These are phyloP conservation scores for Oasisia sp. DNA, from an alignment of 2,888 invertebrate species.

Conservation along the genomic window DNA sequence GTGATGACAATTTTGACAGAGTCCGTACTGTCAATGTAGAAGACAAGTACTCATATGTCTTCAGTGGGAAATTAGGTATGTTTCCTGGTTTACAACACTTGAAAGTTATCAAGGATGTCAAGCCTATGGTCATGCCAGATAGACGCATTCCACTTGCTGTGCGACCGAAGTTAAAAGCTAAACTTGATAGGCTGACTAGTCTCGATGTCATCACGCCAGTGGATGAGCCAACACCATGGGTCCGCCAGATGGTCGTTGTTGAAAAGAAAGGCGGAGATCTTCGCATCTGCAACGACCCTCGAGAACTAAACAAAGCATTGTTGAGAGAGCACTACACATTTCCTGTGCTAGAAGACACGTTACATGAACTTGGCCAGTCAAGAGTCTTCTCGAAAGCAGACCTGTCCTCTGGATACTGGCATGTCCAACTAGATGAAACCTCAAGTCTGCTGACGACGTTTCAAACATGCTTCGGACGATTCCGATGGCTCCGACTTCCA, in stretches of 20 bases:
- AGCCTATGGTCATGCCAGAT: slow-evolving; percentile 31
- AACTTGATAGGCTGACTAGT: slow-evolving; percentile 35
- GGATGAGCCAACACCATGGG: no score
- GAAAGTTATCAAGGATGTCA: slow-evolving; percentile 17
- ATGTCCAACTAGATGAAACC: slow-evolving; percentile 37
- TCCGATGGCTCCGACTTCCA: slow-evolving; percentile 39
- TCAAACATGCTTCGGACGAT: slow-evolving; percentile 38
- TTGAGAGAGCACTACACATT: slow-evolving; percentile 38
- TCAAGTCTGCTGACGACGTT: no score
- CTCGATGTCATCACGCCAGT: slow-evolving; percentile 37
- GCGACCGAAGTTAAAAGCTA: slow-evolving; percentile 30
- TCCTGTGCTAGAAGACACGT: slow-evolving; percentile 41
- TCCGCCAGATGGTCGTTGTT: slow-evolving; percentile 39
- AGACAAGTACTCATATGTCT: slow-evolving; percentile 28
- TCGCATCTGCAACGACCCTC: slow-evolving; percentile 43
- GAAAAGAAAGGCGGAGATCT: slow-evolving; percentile 39
- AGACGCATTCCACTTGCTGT: slow-evolving; percentile 27
- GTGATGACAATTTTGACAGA: slow-evolving; percentile 29
- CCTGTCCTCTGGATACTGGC: slow-evolving; percentile 40
- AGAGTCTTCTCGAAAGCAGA: slow-evolving; percentile 40
- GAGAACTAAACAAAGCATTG: slow-evolving; percentile 40
- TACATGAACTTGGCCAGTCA: slow-evolving; percentile 38
- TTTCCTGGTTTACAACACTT: slow-evolving; percentile 24
- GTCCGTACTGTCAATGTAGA: background rate
- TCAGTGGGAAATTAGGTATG: slow-evolving; percentile 14